Evolutionary conservation across 2,888 invertebrate genomes (phyloP).

Genomic region (Sesamia inferens): DNA sequence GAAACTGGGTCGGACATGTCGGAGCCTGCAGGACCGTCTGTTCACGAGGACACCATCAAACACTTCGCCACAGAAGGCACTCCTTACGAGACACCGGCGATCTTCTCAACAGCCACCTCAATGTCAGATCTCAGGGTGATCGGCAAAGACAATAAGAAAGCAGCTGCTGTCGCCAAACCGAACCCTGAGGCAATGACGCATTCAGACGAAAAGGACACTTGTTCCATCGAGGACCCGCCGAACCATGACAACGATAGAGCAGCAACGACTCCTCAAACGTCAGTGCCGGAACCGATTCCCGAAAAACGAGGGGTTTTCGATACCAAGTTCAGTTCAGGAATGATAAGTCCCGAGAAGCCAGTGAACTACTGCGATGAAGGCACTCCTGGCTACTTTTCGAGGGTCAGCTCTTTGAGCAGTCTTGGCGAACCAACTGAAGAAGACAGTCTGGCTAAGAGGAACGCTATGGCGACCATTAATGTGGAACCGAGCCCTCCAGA

Average conservation of each 20-base stretch:
- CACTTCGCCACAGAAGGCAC: slow-evolving; percentile 98
- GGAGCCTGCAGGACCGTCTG: slow-evolving; percentile 85
- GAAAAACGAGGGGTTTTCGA: slow-evolving; percentile 83
- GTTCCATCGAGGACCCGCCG: slow-evolving; percentile 86
- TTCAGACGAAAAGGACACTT: slow-evolving; percentile 87
- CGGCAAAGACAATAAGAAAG: slow-evolving; percentile 83
- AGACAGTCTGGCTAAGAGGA: slow-evolving; percentile 84
- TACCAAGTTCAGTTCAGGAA: slow-evolving; percentile 91
- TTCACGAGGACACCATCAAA: slow-evolving; percentile 95
- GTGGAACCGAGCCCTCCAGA: slow-evolving; percentile 79
- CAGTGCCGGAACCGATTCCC: slow-evolving; percentile 69
- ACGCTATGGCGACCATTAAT: slow-evolving; percentile 85
- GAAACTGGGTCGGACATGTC: slow-evolving; percentile 90
- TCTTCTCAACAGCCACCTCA: slow-evolving; percentile 97
- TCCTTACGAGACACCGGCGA: slow-evolving; percentile 94
- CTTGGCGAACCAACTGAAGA: slow-evolving; percentile 89
- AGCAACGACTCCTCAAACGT: slow-evolving; percentile 76
- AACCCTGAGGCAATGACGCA: slow-evolving; percentile 87
- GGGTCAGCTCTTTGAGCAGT: slow-evolving; percentile 91
- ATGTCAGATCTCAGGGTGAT: slow-evolving; percentile 94
- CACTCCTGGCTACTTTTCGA: slow-evolving; percentile 94
- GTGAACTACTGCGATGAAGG: slow-evolving; percentile 96
- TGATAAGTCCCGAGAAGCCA: slow-evolving; percentile 94
- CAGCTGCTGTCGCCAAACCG: slow-evolving; percentile 78
- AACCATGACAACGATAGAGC: slow-evolving; percentile 86